Percentiles rank a stretch among this genome's conserved stretches.
These are phyloP conservation scores for Tromatobia lineatoria DNA, from an alignment of 2,888 invertebrate genomes.

Conservation along the genomic window DNA sequence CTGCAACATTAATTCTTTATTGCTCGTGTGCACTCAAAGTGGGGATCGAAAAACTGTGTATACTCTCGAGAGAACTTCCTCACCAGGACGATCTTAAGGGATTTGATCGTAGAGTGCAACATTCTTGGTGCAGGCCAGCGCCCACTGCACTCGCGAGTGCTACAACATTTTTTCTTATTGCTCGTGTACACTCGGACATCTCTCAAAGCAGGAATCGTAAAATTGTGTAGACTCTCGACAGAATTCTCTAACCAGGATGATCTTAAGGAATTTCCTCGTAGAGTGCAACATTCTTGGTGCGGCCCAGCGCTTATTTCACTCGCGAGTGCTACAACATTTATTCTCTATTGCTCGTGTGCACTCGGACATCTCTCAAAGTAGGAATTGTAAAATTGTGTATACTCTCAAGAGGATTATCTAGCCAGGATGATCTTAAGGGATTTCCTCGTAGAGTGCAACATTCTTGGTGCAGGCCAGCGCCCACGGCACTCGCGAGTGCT, in stretches of 20 bases:
- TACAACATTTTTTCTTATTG: too few species aligned
- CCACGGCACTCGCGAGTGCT: not conserved
- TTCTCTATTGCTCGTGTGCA: not conserved
- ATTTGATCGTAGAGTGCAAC: not conserved
- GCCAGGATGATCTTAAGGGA: too few species aligned
- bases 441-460: not conserved
- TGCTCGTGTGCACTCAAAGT: slow-evolving; percentile 5
- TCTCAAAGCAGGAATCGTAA: too few species aligned
- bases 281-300: too few species aligned
- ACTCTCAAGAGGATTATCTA: not conserved
- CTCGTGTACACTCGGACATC: too few species aligned
- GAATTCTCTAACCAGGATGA: too few species aligned
- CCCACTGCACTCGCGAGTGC: too few species aligned
- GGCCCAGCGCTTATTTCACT: not conserved
- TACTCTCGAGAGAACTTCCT: not conserved
- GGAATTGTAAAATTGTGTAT: not conserved
- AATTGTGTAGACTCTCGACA: too few species aligned
- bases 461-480: not conserved
- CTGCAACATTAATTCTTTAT: not conserved
- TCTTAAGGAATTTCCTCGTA: too few species aligned
- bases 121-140: not conserved
- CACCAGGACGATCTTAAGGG: not conserved
- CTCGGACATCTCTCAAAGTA: slow-evolving; percentile 1
- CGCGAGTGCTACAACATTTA: not conserved
- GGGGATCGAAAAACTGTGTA: not conserved